phyloP scores from a whole-genome alignment of 2,888 invertebrate genomes.

The Pachliopta kotzebuea region DNA sequence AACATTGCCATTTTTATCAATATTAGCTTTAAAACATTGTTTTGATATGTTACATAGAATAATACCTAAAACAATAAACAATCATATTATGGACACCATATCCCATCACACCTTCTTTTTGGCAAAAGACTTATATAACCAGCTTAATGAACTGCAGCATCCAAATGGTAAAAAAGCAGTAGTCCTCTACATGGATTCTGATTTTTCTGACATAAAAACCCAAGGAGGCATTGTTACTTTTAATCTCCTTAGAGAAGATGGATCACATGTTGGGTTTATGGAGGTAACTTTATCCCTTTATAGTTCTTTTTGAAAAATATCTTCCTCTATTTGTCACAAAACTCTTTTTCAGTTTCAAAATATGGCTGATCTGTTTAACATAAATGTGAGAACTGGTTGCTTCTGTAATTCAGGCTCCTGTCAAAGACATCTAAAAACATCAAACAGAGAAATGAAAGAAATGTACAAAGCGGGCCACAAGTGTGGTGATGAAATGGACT shows the following conservation, averaged over 20 bases:
- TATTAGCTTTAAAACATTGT: conserved; percentile 90
- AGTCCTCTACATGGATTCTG: conserved; percentile 86
- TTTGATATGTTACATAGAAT: conserved; percentile 86
- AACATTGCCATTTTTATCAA: conserved; percentile 92
- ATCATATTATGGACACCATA: conserved; percentile 81
- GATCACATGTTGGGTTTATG: conserved; percentile 91
- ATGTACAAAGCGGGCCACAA: conserved; percentile 94
- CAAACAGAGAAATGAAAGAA: conserved; percentile 84
- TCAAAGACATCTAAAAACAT: conserved; percentile 87
- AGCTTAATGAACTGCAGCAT: conserved; percentile 84
- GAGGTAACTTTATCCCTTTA: conserved; percentile 82
- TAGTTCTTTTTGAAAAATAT: background rate
- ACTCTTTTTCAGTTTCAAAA: conserved; percentile 86
- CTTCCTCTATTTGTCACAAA: background rate
- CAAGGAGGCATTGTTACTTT: conserved; percentile 96
- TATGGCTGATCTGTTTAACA: conserved; percentile 91
- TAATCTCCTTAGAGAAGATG: conserved; percentile 89
- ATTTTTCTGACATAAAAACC: conserved; percentile 78
- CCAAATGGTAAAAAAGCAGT: conserved; percentile 85
- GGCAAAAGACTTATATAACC: conserved; percentile 86
- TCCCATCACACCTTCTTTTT: conserved; percentile 87
- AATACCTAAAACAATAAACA: conserved; percentile 74
- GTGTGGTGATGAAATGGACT: conserved; percentile 93
- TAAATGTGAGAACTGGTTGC: conserved; percentile 95
- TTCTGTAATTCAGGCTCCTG: conserved; percentile 98